phyloP scores from a whole-genome alignment of 2,797 vertebrate species.

The Neostethus bicornis region DNA sequence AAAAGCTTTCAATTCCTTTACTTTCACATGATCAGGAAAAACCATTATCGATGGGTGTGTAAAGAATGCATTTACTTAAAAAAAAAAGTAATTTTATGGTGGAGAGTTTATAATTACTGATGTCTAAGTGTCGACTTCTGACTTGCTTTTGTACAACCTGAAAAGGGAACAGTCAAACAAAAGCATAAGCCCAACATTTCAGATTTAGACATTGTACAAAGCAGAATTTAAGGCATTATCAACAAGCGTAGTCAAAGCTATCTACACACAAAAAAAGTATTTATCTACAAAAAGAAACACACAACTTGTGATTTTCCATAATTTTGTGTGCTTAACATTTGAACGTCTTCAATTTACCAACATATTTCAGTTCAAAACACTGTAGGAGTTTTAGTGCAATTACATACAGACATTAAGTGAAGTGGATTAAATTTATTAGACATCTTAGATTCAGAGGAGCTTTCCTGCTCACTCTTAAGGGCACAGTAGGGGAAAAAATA shows the following conservation, averaged over 20 bases:
- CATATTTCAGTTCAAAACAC: slow-evolving; percentile 67
- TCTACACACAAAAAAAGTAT: slow-evolving; percentile 55
- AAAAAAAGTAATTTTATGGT: not conserved
- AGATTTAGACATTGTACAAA: slow-evolving; percentile 68
- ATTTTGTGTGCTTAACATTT: slow-evolving; percentile 71
- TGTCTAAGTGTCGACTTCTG: slow-evolving; percentile 22
- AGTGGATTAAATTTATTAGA: slow-evolving; percentile 43
- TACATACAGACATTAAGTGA: slow-evolving; percentile 69
- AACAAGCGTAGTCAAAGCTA: slow-evolving; percentile 78
- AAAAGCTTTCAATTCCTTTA: slow-evolving; percentile 47
- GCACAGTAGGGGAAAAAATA: not conserved
- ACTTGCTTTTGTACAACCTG: slow-evolving; percentile 44
- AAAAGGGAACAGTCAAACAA: slow-evolving; percentile 46
- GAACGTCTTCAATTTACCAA: slow-evolving; percentile 71
- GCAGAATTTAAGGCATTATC: slow-evolving; percentile 83
- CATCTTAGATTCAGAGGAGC: slow-evolving; percentile 35
- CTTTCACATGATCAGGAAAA: slow-evolving; percentile 27
- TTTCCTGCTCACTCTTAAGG: slow-evolving; percentile 25
- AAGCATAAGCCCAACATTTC: slow-evolving; percentile 49
- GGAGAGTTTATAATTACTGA: not conserved
- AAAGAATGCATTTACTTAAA: slow-evolving; percentile 7
- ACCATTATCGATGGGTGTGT: slow-evolving; percentile 18
- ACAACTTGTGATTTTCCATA: slow-evolving; percentile 53
- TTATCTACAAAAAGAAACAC: slow-evolving; percentile 73
- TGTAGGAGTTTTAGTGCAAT: slow-evolving; percentile 81